Evolutionary conservation across 2,797 vertebrate genomes (phyloP).

Genomic region (Cottoperca gobio): DNA sequence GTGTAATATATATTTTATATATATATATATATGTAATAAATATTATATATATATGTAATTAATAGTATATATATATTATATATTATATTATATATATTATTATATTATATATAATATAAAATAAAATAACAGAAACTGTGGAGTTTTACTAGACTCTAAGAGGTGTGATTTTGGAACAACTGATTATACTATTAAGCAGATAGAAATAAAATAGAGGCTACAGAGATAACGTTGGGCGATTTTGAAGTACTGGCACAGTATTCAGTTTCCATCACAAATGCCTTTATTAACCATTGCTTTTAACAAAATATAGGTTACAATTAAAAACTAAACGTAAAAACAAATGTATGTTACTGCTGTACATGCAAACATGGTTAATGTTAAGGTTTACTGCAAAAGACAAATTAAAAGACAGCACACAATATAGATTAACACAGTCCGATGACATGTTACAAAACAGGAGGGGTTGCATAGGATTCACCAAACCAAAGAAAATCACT

Average conservation of each 20-base stretch:
- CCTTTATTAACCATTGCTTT: conserved; percentile 80
- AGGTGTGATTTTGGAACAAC: neutral
- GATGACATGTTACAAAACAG: conserved; percentile 51
- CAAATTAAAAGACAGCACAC: conserved; percentile 18
- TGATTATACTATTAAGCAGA: neutral
- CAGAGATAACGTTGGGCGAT: neutral
- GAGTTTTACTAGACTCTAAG: neutral
- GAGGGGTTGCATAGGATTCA: conserved; percentile 73
- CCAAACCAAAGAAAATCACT: conserved; percentile 40
- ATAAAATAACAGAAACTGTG: neutral
- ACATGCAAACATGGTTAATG: conserved; percentile 72
- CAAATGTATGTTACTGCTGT: conserved; percentile 53
- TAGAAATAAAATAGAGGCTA: neutral
- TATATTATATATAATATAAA: no score
- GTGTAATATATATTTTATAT: no score
- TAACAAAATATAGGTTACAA: conserved; percentile 78
- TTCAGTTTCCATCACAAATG: conserved; percentile 72
- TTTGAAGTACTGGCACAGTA: neutral
- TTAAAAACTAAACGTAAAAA: conserved; percentile 70
- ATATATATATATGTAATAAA: no score
- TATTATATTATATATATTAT: no score
- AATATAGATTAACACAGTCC: conserved; percentile 54
- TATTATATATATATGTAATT: no score
- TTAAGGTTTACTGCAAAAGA: conserved; percentile 51
- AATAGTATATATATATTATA: no score